These are phyloP conservation scores for Todiramphus saurophagus DNA, from an alignment of 2,113 vertebrate genomes.

Conservation along the genomic window DNA sequence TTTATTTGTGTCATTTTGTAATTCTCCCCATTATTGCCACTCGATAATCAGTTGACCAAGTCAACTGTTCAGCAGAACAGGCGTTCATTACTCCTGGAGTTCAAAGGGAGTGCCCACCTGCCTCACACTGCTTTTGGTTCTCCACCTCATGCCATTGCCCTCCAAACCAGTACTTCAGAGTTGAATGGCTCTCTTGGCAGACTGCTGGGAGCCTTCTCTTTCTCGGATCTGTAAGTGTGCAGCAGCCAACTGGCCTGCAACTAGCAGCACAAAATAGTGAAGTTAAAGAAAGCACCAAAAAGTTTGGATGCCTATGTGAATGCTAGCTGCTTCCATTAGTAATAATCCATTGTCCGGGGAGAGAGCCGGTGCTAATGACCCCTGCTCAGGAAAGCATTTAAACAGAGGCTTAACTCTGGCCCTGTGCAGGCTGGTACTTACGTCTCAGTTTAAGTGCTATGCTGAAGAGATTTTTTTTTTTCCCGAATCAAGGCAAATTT, in stretches of 20 bases:
- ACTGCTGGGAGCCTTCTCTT: conserved; percentile 14
- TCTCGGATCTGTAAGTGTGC: background rate
- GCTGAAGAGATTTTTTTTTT: conserved; percentile 20
- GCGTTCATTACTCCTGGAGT: background rate
- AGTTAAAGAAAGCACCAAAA: conserved; percentile 8
- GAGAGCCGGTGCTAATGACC: conserved; percentile 46
- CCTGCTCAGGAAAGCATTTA: conserved; percentile 55
- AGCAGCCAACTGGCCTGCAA: conserved; percentile 44
- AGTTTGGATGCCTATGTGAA: conserved; percentile 46
- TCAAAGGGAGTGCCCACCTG: background rate
- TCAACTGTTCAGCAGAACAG: background rate
- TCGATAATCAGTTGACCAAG: background rate
- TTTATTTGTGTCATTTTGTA: background rate
- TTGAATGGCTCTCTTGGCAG: conserved; percentile 1
- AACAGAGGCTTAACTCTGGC: conserved; percentile 48
- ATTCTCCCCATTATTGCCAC: background rate
- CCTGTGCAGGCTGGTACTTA: conserved; percentile 58
- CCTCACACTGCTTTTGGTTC: background rate
- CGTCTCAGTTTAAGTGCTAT: conserved; percentile 46
- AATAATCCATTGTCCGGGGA: conserved; percentile 38
- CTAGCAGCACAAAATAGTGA: background rate
- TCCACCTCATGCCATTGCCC: background rate
- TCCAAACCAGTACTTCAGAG: background rate
- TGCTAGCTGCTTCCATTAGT: conserved; percentile 41
- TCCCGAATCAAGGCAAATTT: conserved; percentile 23